Conservation (phyloP, 2,888 invertebrate genomes). For the Malachius bipustulatus region DNA sequence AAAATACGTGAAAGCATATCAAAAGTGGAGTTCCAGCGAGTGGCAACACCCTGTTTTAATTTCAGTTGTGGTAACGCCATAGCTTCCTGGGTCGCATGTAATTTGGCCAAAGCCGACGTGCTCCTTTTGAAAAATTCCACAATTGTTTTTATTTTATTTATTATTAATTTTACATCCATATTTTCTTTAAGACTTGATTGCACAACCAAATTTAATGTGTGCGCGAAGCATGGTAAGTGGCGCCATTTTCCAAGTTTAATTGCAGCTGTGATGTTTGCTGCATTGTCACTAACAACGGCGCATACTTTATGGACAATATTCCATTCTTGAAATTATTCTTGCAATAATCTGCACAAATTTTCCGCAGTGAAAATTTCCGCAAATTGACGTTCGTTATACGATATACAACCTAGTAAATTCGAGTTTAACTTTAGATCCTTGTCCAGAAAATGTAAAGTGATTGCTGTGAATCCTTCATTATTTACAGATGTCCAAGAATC, state of each 20-base stretch:
- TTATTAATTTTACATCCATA: no score
- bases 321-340: no score
- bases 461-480: neutral
- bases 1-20: neutral
- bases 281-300: neutral
- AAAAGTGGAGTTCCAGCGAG: neutral
- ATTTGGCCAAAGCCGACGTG: neutral
- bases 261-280: neutral
- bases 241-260: neutral
- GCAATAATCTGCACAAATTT: no score
- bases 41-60: conserved; percentile 3
- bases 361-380: neutral
- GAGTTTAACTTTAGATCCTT: neutral
- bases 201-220: neutral
- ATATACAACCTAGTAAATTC: neutral
- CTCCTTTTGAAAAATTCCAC: neutral
- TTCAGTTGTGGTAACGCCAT: neutral
- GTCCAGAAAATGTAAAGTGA: neutral
- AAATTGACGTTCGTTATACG: no score
- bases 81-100: neutral
- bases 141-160: neutral
- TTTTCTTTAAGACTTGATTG: neutral
- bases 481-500: neutral
- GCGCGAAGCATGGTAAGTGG: conserved; percentile 1
- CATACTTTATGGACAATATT: neutral